These are phyloP conservation scores for Tachuris rubrigastra DNA, from an alignment of 2,113 vertebrate species.

Conservation along the genomic window DNA sequence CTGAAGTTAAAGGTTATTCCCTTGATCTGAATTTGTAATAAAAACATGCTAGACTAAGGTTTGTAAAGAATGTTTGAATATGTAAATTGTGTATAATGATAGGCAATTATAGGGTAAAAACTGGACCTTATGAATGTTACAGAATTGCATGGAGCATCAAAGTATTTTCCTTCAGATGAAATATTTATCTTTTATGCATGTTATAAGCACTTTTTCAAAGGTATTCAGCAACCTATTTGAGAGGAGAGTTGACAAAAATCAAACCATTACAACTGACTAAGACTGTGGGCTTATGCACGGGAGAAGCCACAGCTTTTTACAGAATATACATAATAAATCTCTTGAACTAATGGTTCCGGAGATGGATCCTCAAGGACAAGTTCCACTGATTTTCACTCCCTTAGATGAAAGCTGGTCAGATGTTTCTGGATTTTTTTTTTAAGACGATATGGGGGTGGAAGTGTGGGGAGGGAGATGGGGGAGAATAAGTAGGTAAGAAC, in stretches of 20 bases:
- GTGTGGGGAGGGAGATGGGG: neutral
- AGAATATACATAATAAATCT: constrained; percentile 35
- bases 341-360: constrained; percentile 44
- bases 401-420: constrained; percentile 61
- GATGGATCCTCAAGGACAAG: constrained; percentile 47
- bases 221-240: constrained; percentile 64
- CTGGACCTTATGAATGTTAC: constrained; percentile 70
- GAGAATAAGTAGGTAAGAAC: constrained; percentile 42
- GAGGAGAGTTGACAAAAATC: constrained; percentile 61
- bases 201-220: constrained; percentile 46
- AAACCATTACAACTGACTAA: constrained; percentile 45
- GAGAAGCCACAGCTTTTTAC: constrained; percentile 61
- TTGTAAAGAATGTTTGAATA: constrained; percentile 81
- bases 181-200: constrained; percentile 61
- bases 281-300: constrained; percentile 39
- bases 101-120: constrained; percentile 82
- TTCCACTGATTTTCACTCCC: constrained; percentile 54
- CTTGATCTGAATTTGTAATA: constrained; percentile 88
- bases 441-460: neutral
- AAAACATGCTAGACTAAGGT: constrained; percentile 82
- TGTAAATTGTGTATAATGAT: constrained; percentile 83
- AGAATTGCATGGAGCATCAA: constrained; percentile 46
- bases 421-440: constrained; percentile 33
- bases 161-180: constrained; percentile 61
- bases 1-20: constrained; percentile 90